phyloP scores from a whole-genome alignment of 2,888 invertebrate species.

The Fragum fragum region DNA sequence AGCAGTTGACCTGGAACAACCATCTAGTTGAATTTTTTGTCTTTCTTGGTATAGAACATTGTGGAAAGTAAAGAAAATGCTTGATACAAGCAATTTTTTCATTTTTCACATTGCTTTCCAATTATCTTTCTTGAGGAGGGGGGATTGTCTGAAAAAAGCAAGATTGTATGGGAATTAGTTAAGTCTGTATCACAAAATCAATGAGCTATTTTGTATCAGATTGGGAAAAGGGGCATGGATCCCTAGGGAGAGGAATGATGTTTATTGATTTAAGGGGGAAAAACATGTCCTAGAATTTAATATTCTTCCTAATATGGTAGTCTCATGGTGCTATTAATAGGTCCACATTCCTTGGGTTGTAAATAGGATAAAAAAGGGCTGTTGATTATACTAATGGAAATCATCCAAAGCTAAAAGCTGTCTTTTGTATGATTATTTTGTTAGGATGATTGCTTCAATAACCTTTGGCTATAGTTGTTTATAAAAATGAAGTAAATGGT shows the following conservation, averaged over 20 bases:
- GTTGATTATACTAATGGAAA: constrained; percentile 19
- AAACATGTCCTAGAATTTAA: constrained; percentile 14
- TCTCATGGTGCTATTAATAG: constrained; percentile 6
- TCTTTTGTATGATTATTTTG: neutral
- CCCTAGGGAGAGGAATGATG: neutral
- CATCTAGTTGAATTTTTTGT: too few relatives aligned
- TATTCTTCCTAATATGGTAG: constrained; percentile 10
- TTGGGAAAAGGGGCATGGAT: neutral
- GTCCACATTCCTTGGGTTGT: constrained; percentile 18
- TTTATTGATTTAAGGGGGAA: constrained; percentile 11
- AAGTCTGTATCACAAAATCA: too few relatives aligned
- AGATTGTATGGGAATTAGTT: too few relatives aligned
- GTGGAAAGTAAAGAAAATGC: too few relatives aligned
- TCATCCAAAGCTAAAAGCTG: neutral
- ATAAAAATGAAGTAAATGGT: too few relatives aligned
- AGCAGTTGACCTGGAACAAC: too few relatives aligned
- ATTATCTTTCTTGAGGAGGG: too few relatives aligned
- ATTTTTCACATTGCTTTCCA: too few relatives aligned
- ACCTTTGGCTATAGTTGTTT: too few relatives aligned
- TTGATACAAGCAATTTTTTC: too few relatives aligned
- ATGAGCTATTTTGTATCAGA: neutral
- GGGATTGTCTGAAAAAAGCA: too few relatives aligned
- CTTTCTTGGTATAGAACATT: too few relatives aligned
- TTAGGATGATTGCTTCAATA: neutral
- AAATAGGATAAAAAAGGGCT: constrained; percentile 5